These are phyloP conservation scores for Upupa epops DNA, from an alignment of 2,113 vertebrate species.

Conservation along the genomic window DNA sequence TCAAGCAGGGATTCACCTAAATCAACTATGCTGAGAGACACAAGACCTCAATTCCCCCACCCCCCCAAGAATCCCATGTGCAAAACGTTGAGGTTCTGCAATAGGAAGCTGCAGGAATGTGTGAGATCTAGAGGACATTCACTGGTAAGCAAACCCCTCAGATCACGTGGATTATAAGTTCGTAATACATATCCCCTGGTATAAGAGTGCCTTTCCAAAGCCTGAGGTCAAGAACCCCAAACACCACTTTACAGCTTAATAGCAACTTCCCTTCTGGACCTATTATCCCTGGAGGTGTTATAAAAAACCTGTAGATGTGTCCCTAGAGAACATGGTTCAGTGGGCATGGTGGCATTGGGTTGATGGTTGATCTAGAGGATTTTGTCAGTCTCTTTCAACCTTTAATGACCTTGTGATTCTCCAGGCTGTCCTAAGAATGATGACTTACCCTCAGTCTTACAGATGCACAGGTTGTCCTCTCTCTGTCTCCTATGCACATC, in stretches of 20 bases:
- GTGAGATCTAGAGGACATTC: neutral
- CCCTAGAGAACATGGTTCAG: too few relatives aligned
- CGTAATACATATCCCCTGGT: neutral
- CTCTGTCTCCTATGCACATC: too few relatives aligned
- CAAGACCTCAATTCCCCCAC: too few relatives aligned
- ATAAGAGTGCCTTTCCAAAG: neutral
- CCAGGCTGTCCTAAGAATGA: neutral
- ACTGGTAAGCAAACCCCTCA: neutral
- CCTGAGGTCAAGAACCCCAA: neutral
- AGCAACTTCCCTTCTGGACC: too few relatives aligned
- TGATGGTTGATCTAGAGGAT: too few relatives aligned
- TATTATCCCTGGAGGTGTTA: too few relatives aligned
- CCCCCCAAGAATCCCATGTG: neutral
- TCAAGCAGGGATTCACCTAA: neutral
- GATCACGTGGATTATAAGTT: neutral
- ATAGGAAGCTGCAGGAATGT: neutral
- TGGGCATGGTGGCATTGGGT: too few relatives aligned
- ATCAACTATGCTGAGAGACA: neutral
- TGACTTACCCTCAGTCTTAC: accelerated
- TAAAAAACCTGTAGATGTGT: too few relatives aligned
- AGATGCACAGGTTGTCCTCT: neutral
- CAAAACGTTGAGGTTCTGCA: neutral
- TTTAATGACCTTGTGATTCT: neutral
- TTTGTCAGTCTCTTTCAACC: too few relatives aligned
- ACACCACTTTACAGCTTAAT: neutral